Percentiles rank a stretch among this genome's conserved stretches.
Conservation (phyloP, 1,140 invertebrate genomes). For the Camponotus floridanus region DNA sequence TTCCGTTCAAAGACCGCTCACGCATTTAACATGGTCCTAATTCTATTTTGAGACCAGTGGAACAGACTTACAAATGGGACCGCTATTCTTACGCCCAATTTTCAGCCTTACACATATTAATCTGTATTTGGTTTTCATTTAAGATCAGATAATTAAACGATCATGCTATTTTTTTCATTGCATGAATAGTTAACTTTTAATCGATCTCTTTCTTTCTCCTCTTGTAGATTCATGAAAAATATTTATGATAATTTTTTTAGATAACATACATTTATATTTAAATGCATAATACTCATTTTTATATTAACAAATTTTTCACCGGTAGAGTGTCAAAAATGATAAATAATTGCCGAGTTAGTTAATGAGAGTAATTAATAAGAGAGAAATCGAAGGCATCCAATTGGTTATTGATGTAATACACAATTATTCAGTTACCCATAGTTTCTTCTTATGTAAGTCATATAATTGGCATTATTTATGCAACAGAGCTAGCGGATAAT, state of each 20-base stretch:
- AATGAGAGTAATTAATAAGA: background rate
- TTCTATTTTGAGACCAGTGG: conserved; percentile 58
- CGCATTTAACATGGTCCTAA: conserved; percentile 4
- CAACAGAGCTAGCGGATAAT: conserved; percentile 66
- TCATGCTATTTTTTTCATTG: background rate
- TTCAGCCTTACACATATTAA: conserved; percentile 5
- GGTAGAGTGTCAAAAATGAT: background rate
- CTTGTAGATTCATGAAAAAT: background rate
- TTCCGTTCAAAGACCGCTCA: conserved; percentile 21
- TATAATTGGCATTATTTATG: conserved; percentile 71
- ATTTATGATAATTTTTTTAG: background rate
- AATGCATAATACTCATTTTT: background rate
- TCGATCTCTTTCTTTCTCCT: too few relatives aligned
- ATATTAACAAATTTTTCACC: background rate
- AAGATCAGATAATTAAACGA: background rate
- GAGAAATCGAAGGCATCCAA: background rate
- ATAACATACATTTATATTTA: background rate
- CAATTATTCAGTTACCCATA: conserved; percentile 58
- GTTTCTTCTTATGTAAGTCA: conserved; percentile 67
- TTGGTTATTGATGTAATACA: background rate
- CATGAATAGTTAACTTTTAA: background rate
- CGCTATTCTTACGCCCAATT: conserved; percentile 43
- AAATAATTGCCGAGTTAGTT: background rate
- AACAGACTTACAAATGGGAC: conserved; percentile 1
- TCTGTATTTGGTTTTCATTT: background rate